These are phyloP conservation scores for Ataeniobius toweri DNA, from an alignment of 2,797 vertebrate species.

Conservation along the genomic window DNA sequence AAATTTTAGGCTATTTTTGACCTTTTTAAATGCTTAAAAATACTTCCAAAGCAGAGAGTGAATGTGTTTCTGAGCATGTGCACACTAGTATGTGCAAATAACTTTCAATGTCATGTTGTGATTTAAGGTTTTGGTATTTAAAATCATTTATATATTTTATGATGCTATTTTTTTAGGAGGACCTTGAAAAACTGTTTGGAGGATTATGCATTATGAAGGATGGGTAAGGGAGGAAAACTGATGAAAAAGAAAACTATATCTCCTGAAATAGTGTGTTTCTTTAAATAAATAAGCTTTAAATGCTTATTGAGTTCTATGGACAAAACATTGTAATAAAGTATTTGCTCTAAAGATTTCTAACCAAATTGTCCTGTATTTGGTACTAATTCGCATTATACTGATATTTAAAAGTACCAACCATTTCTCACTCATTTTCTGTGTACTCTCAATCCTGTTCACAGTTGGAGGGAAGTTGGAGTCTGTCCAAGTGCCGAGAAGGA, in stretches of 20 bases:
- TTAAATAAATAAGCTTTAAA: constrained; percentile 2
- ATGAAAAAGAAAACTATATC: not conserved
- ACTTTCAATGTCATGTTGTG: not conserved
- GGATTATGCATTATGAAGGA: not conserved
- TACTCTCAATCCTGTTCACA: too few relatives aligned
- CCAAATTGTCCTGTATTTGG: not conserved
- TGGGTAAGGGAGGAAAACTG: not conserved
- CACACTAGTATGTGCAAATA: not conserved
- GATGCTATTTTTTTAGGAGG: not conserved
- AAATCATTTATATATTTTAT: not conserved
- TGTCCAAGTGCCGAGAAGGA: too few relatives aligned
- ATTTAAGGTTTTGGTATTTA: constrained; percentile 1
- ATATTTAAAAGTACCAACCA: not conserved
- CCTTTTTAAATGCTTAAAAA: constrained; percentile 49
- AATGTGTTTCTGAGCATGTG: constrained; percentile 6
- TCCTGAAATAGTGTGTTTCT: not conserved
- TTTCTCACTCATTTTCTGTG: too few relatives aligned
- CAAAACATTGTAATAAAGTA: not conserved
- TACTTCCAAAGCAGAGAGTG: constrained; percentile 25
- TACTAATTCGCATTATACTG: not conserved
- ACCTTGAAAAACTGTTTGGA: not conserved
- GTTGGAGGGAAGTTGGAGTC: too few relatives aligned
- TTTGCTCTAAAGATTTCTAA: not conserved
- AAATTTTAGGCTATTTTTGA: constrained; percentile 17
- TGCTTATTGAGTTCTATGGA: too few relatives aligned